These are phyloP conservation scores for Toxostoma redivivum DNA, from an alignment of 2,113 vertebrate species.

Conservation along the genomic window DNA sequence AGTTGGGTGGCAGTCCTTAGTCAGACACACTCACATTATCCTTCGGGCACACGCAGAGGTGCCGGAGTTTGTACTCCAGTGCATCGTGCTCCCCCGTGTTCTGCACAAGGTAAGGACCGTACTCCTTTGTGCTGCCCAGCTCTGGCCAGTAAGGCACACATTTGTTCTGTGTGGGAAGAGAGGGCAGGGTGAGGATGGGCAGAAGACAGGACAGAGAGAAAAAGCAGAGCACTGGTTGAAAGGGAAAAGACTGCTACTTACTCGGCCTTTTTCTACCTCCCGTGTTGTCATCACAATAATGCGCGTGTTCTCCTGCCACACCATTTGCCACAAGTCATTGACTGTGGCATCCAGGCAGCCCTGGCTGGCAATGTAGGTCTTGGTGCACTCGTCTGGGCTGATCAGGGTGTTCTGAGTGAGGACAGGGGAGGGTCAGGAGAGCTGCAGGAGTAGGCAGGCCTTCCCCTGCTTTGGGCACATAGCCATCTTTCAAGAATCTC, in stretches of 20 bases:
- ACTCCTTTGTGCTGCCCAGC: slow-evolving; percentile 57
- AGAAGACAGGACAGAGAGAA: neutral
- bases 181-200: neutral
- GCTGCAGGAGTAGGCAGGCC: neutral
- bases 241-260: slow-evolving; percentile 51
- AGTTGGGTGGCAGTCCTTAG: neutral
- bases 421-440: neutral
- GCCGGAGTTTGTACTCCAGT: slow-evolving; percentile 83
- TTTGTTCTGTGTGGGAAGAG: slow-evolving; percentile 81
- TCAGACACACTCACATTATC: slow-evolving; percentile 73
- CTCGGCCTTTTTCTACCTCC: slow-evolving; percentile 95
- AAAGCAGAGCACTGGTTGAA: neutral
- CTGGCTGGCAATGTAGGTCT: slow-evolving; percentile 92
- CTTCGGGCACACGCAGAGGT: slow-evolving; percentile 70
- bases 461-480: neutral
- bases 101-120: slow-evolving; percentile 77
- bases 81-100: slow-evolving; percentile 72
- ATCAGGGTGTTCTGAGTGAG: slow-evolving; percentile 69
- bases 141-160: slow-evolving; percentile 95
- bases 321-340: slow-evolving; percentile 95
- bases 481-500: neutral
- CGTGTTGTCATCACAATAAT: slow-evolving; percentile 96
- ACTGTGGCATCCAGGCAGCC: slow-evolving; percentile 88
- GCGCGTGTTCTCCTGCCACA: slow-evolving; percentile 86
- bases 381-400: slow-evolving; percentile 69